These are phyloP conservation scores for Drosophila parabipectinata DNA, from an alignment of 1,140 invertebrate genomes.

Conservation along the genomic window DNA sequence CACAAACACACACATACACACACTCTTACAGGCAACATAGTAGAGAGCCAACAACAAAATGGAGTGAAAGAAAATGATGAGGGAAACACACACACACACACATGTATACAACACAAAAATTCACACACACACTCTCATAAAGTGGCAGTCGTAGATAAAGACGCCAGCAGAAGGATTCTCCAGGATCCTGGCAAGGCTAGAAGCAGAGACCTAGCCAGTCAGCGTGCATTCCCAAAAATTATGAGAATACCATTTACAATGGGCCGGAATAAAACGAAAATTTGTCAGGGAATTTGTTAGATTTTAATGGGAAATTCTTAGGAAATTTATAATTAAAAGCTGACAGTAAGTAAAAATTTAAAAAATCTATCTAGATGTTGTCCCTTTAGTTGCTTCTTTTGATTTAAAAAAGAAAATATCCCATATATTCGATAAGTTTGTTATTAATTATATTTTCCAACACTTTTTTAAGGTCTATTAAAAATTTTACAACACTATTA, in stretches of 20 bases:
- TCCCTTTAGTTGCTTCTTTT: too few relatives aligned
- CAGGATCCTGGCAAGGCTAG: slow-evolving; percentile 13
- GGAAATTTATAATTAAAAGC: neutral
- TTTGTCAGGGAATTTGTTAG: neutral
- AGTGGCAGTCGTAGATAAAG: slow-evolving; percentile 36
- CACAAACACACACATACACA: slow-evolving; percentile 12
- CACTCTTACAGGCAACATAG: slow-evolving; percentile 33
- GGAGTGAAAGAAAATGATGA: slow-evolving; percentile 37
- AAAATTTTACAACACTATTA: too few relatives aligned
- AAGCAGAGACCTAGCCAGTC: slow-evolving; percentile 17
- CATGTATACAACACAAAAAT: slow-evolving; percentile 12
- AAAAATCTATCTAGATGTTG: too few relatives aligned
- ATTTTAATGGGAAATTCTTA: neutral
- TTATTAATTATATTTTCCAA: neutral
- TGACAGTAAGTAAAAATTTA: neutral
- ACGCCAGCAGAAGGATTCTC: slow-evolving; percentile 20
- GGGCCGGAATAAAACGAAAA: slow-evolving; percentile 11
- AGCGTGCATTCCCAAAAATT: slow-evolving; percentile 49
- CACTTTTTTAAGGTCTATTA: neutral
- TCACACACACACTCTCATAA: slow-evolving; percentile 1
- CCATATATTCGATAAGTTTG: neutral
- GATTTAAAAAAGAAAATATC: too few relatives aligned
- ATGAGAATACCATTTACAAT: slow-evolving; percentile 33
- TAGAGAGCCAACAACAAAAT: slow-evolving; percentile 52
- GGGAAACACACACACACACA: slow-evolving; percentile 43